Conservation (phyloP, 2,888 invertebrate genomes). For the Acleris cristana region DNA sequence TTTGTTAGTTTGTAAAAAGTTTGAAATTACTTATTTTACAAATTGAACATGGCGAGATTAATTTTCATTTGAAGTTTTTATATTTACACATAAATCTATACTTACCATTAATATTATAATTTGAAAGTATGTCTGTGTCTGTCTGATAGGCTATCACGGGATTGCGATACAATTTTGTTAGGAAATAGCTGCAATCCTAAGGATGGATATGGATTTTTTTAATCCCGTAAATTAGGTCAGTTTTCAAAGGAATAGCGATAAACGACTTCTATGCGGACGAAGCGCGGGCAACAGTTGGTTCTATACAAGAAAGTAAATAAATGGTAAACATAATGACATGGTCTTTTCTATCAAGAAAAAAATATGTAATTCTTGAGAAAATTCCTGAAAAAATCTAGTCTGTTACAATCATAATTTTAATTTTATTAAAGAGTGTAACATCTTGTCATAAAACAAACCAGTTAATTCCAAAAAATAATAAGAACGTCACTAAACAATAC, state of each 20-base stretch:
- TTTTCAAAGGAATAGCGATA: no score
- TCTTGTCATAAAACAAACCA: no score
- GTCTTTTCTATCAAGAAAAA: background rate
- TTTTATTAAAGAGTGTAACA: no score
- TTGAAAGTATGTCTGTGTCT: background rate
- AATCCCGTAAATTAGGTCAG: no score
- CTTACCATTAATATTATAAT: background rate
- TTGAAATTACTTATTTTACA: conserved; percentile 8
- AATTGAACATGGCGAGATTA: background rate
- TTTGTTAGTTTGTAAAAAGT: conserved; percentile 30
- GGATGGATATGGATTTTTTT: background rate
- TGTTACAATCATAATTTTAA: no score
- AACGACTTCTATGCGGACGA: no score
- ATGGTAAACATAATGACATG: no score
- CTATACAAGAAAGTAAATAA: no score
- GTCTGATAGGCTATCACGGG: background rate
- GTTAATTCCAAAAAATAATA: no score
- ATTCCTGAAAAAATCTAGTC: background rate
- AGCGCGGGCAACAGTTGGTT: no score
- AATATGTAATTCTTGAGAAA: background rate
- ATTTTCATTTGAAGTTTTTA: background rate
- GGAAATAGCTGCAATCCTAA: background rate
- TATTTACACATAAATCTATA: background rate
- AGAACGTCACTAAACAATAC: no score
- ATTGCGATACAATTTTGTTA: background rate